A percentile compares a stretch with the other conserved stretches of the same genome.
phyloP scores from a whole-genome alignment of 2,888 invertebrate genomes.

The Hypselothyrea guttata region DNA sequence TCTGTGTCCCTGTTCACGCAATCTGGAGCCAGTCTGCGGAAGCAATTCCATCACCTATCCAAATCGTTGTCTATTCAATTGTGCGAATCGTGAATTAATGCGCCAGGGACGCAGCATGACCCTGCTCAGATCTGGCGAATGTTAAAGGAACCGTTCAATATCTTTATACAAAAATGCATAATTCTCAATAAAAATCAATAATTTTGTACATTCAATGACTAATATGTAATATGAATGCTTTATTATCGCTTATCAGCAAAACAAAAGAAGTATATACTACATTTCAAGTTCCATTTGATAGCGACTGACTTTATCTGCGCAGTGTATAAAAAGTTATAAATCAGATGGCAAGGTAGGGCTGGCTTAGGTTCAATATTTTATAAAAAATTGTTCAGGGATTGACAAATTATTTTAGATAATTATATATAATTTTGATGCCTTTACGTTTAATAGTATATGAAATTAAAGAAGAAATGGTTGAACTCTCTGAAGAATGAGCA shows the following conservation, averaged over 20 bases:
- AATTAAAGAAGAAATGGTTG: no score
- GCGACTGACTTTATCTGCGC: slow-evolving; percentile 33
- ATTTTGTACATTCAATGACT: no score
- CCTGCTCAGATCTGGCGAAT: slow-evolving; percentile 61
- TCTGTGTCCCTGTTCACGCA: slow-evolving; percentile 74
- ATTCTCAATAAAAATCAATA: slow-evolving; percentile 50
- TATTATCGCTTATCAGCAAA: slow-evolving; percentile 48
- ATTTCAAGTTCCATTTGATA: slow-evolving; percentile 45
- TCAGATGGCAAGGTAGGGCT: slow-evolving; percentile 32
- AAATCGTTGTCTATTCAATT: slow-evolving; percentile 74
- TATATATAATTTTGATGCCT: no score
- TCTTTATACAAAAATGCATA: slow-evolving; percentile 19
- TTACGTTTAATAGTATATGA: no score
- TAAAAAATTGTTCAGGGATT: no score
- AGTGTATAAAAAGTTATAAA: slow-evolving; percentile 30
- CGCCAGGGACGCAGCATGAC: slow-evolving; percentile 70
- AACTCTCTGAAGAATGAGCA: no score
- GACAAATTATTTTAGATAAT: no score
- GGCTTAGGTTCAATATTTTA: not conserved
- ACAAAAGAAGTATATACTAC: not conserved
- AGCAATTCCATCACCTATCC: slow-evolving; percentile 66
- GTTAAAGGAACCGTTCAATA: slow-evolving; percentile 37
- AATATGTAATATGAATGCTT: slow-evolving; percentile 12
- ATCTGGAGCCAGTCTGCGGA: slow-evolving; percentile 76
- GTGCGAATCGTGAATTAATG: slow-evolving; percentile 50